A percentile compares a stretch with the other conserved stretches of the same genome.
phyloP scores from a whole-genome alignment of 2,888 invertebrate species.

The Acleris sparsana region DNA sequence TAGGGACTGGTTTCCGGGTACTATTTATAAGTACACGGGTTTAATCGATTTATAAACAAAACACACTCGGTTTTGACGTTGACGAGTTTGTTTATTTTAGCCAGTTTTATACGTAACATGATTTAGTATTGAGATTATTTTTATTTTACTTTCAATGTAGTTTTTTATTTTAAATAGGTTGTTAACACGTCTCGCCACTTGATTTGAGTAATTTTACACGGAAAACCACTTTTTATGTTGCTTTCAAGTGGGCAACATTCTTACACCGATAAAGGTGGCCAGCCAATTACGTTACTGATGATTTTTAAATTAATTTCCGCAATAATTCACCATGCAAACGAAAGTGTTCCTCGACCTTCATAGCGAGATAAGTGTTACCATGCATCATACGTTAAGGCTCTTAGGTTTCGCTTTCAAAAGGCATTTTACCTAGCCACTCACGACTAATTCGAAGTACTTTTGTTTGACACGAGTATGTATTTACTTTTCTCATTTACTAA shows the following conservation, averaged over 20 bases:
- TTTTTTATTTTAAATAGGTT: not conserved
- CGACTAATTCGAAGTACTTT: too few species aligned
- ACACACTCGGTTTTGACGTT: slow-evolving; percentile 17
- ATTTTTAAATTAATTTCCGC: slow-evolving; percentile 33
- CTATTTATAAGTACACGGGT: slow-evolving; percentile 24
- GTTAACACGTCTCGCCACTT: not conserved
- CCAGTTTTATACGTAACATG: not conserved
- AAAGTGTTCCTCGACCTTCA: slow-evolving; percentile 22
- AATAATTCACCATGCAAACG: slow-evolving; percentile 14
- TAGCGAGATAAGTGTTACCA: slow-evolving; percentile 5
- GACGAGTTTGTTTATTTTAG: slow-evolving; percentile 5
- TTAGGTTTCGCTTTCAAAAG: not conserved
- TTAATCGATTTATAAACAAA: slow-evolving; percentile 29
- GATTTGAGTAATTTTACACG: not conserved
- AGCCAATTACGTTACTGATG: slow-evolving; percentile 28
- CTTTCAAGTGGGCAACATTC: slow-evolving; percentile 22
- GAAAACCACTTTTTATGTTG: not conserved
- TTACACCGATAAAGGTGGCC: slow-evolving; percentile 20
- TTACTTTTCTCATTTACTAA: too few species aligned
- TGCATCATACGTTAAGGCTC: not conserved
- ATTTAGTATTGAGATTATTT: not conserved
- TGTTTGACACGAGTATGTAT: too few species aligned
- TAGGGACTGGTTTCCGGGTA: slow-evolving; percentile 35
- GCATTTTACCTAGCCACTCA: too few species aligned
- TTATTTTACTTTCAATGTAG: not conserved